Conservation (phyloP, 2,888 invertebrate species). For the Chloroclysta siterata region DNA sequence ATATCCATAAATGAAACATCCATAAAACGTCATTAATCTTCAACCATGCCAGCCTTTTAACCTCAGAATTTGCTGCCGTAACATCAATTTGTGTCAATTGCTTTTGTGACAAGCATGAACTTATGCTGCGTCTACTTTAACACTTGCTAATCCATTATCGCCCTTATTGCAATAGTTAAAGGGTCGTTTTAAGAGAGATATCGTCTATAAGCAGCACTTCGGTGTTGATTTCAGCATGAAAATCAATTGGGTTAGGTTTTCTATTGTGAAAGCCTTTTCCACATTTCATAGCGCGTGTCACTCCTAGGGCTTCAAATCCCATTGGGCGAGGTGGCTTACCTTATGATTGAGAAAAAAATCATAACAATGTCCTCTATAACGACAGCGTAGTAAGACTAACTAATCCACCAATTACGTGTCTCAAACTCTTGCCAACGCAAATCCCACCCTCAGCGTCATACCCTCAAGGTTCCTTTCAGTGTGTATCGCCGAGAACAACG, state of each 20-base stretch:
- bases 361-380: background rate
- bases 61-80: background rate
- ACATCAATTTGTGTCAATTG: background rate
- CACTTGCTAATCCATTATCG: background rate
- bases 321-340: background rate
- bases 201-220: background rate
- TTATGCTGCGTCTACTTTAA: background rate
- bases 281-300: background rate
- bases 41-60: background rate
- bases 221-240: background rate
- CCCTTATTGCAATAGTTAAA: background rate
- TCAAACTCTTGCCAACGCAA: conserved; percentile 10
- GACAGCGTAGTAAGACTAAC: background rate
- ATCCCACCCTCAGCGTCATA: background rate
- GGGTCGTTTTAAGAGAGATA: background rate
- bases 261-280: background rate
- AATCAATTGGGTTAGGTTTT: background rate
- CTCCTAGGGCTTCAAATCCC: background rate
- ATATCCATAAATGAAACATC: too few relatives aligned
- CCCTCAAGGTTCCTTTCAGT: conserved; percentile 2
- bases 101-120: conserved; percentile 6
- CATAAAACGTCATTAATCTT: background rate
- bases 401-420: conserved; percentile 9
- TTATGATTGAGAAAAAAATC: background rate
- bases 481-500: conserved; percentile 9